Evolutionary conservation across 2,113 vertebrate species (phyloP), one percentile per base, ranked within the genome.

Genomic region (Australoheros scitulus): DNA sequence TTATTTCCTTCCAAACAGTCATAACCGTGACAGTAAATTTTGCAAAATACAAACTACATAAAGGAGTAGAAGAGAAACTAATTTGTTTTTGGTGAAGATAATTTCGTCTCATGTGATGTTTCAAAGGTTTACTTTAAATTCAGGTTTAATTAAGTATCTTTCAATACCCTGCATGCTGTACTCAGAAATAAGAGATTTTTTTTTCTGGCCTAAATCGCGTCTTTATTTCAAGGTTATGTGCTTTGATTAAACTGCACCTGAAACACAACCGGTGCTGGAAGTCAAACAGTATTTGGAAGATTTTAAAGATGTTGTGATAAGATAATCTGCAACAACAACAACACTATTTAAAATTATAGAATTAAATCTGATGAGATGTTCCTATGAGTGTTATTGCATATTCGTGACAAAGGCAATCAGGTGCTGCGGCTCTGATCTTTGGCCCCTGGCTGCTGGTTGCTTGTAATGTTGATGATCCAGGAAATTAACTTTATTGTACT

Each of bases 401-500:
- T 55, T 38, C 72, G 13, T 61, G 75, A 84, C 0, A 4, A 64
- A 85, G 60, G 22, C 10, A 22, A 77, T 88, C 55, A 68, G 24
- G 60, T 1, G 47, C 34, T 15, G 11, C 3, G 57, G 15, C 43
- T 61, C 57, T 65, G 85, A 90, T 87, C 85, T n/a, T n/a, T n/a
- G n/a, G n/a, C n/a, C n/a, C n/a, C n/a, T n/a, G n/a, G n/a, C n/a
- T n/a, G 26, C 15, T 41, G 78, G 11, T 13, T 70, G 29, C 74
- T 72, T 57, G 26, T 65, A 55, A 60, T 58, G 61, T 76, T 47
- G 34, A 29, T 32, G 56, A 79, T 63, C 55, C 75, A 81, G 83
- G 81, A 88, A 78, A 86, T 88, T 3, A 64, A 76, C 77, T n/a
- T 34, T 55, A 43, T 43, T 81, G 20, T 64, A 2, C 56, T 78